Conservation (phyloP, 1,140 invertebrate species). For the Neotoxoptera formosana region DNA sequence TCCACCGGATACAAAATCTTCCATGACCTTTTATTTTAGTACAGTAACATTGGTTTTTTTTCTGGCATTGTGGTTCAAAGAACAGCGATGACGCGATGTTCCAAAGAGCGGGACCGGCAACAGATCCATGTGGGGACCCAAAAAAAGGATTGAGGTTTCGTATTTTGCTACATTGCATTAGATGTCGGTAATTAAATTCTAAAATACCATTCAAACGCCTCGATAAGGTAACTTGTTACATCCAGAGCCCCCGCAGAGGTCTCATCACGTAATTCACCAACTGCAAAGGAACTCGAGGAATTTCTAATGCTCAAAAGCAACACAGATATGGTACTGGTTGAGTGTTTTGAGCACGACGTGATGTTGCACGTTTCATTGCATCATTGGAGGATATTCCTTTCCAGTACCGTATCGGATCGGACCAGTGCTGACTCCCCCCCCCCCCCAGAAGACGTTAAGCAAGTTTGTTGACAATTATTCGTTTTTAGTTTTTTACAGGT, state of each 20-base stretch:
- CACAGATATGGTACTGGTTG: neutral
- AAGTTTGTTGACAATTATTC: neutral
- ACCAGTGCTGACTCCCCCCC: neutral
- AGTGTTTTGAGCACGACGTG: neutral
- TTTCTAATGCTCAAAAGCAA: neutral
- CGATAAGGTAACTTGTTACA: neutral
- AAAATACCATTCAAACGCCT: neutral
- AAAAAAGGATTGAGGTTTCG: neutral
- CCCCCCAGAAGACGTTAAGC: neutral
- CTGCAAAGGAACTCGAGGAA: neutral
- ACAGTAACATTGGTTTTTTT: no score
- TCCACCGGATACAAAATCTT: no score
- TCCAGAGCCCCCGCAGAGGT: neutral
- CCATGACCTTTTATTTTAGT: no score
- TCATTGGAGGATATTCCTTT: neutral
- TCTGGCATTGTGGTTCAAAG: no score
- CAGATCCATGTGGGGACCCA: neutral
- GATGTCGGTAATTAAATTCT: neutral
- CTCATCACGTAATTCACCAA: neutral
- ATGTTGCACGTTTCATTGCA: neutral
- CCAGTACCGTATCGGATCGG: neutral
- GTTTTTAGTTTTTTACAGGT: neutral
- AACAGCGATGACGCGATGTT: no score
- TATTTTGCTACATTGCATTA: neutral
- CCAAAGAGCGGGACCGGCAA: no score